These are phyloP conservation scores for Spongilla lacustris DNA, from an alignment of 37 sponge, comb jelly and placozoan genomes.

Conservation along the genomic window DNA sequence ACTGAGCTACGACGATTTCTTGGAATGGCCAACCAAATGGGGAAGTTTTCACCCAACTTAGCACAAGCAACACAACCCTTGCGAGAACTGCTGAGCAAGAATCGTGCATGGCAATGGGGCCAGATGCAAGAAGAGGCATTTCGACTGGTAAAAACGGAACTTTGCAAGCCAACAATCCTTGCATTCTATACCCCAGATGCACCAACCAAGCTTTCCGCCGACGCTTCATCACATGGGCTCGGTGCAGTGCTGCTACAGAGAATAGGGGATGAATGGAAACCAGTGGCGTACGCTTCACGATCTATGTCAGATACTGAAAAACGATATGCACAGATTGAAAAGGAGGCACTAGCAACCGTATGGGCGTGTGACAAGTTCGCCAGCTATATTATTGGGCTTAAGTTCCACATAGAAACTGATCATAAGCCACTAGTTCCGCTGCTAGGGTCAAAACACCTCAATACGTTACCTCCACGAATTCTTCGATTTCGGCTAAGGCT, in stretches of 20 bases:
- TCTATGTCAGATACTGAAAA: constrained; percentile 42
- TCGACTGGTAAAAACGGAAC: constrained; percentile 24
- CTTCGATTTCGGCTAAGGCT: constrained; percentile 37
- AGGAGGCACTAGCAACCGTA: constrained; percentile 37
- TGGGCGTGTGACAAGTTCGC: constrained; percentile 40
- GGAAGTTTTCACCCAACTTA: constrained; percentile 48
- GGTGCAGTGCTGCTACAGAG: constrained; percentile 29
- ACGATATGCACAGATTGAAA: constrained; percentile 51
- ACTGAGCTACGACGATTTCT: too few relatives aligned
- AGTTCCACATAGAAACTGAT: constrained; percentile 35
- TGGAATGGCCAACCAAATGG: constrained; percentile 61
- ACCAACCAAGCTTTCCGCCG: constrained; percentile 39
- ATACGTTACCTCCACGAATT: constrained; percentile 36
- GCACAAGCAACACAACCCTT: constrained; percentile 46
- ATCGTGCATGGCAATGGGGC: constrained; percentile 30
- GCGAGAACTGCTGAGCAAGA: constrained; percentile 34
- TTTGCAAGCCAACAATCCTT: constrained; percentile 25
- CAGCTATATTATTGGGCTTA: constrained; percentile 28
- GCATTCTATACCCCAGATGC: constrained; percentile 37
- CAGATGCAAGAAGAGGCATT: constrained; percentile 35
- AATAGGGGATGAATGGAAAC: constrained; percentile 21
- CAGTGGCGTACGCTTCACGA: constrained; percentile 54
- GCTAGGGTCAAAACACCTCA: constrained; percentile 24
- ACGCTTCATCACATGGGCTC: constrained; percentile 51
- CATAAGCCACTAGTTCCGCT: constrained; percentile 57